Base-by-base conservation (phyloP, 2,113 vertebrate species). In the Phyllopteryx taeniolatus region DNA sequence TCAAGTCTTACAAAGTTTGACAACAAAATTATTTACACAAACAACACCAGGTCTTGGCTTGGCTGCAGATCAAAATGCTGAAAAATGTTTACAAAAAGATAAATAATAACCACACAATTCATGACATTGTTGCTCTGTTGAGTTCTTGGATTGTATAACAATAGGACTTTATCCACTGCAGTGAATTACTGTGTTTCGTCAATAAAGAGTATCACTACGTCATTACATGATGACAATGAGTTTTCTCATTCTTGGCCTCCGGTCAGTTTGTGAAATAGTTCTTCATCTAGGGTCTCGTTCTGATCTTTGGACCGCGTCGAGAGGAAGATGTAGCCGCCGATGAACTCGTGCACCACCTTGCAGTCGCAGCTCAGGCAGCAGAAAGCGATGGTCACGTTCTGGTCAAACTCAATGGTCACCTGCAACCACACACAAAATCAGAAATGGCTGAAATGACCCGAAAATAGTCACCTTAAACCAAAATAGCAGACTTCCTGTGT, bases 291-390 rank as follows among this genome's bases (percentile, higher is more conserved):
- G 0, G 94, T 95, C 86, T 99, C 97, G 5, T 97, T 98, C 83
- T 99, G 98, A 91, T 96, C 97, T 89, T 98, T 99, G 72, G 96
- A 96, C 66, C 98, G 93, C 0, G 97, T 99, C 22, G 98, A 99
- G 73, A 99, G 79, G 92, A 99, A 99, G 83, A 99, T 99, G 87
- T 99, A 99, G 39, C 98, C 98, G 0, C 98, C 98, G 0, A 99
- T 99, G 70, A 95, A 98, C 79, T 99, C 97, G 0, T 99, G 98
- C 46, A 99, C 95, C 13, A 96, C 89, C 84, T 99, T 98, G 90
- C 98, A 98, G 85, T 97, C 95, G 10, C 96, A 97, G 15, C 95
- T 96, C 73, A 92, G 82, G 68, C 96, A 98, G 0, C 92, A 93
- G 87, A 99, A 99, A 0, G 96, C 97, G 0, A 97, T 94, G 3